A percentile compares a stretch with the other conserved stretches of the same genome.
Evolutionary conservation across 2,888 invertebrate species (phyloP).

Genomic region (Orchesellides sinensis): DNA sequence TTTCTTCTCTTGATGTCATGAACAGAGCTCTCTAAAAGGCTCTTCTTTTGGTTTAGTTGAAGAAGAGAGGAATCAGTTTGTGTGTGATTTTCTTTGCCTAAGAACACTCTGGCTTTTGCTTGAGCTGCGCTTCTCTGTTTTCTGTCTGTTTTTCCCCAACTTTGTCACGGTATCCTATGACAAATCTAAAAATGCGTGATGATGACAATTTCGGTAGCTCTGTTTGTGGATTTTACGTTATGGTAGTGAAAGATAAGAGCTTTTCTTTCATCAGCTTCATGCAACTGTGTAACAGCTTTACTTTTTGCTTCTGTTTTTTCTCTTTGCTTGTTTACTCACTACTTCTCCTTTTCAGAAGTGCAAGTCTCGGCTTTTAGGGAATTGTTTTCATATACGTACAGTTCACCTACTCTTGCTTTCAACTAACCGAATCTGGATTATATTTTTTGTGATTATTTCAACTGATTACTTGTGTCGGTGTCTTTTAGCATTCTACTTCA

Average conservation of each 20-base stretch:
- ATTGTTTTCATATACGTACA: no score
- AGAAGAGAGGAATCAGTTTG: constrained; percentile 17
- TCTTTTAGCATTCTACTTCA: no score
- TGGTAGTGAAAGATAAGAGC: not conserved
- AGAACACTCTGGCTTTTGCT: not conserved
- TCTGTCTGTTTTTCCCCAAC: constrained; percentile 13
- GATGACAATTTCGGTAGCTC: constrained; percentile 27
- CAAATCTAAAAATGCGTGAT: not conserved
- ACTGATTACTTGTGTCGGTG: constrained; percentile 13
- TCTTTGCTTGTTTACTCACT: no score
- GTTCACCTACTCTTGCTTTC: constrained; percentile 10
- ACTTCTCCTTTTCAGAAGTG: no score
- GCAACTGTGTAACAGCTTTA: constrained; percentile 25
- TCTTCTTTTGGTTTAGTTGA: constrained; percentile 3
- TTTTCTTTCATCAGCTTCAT: constrained; percentile 41
- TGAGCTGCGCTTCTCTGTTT: not conserved
- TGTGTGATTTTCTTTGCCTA: not conserved
- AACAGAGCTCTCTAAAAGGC: not conserved
- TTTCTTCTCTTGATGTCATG: constrained; percentile 18
- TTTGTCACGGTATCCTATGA: constrained; percentile 25
- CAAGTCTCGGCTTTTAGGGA: no score
- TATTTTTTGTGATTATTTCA: constrained; percentile 17
- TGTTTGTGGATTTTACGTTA: not conserved
- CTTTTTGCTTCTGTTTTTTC: no score
- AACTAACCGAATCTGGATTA: constrained; percentile 7